Evolutionary conservation across 2,113 vertebrate species (phyloP).

Genomic region (Anseranas semipalmata): DNA sequence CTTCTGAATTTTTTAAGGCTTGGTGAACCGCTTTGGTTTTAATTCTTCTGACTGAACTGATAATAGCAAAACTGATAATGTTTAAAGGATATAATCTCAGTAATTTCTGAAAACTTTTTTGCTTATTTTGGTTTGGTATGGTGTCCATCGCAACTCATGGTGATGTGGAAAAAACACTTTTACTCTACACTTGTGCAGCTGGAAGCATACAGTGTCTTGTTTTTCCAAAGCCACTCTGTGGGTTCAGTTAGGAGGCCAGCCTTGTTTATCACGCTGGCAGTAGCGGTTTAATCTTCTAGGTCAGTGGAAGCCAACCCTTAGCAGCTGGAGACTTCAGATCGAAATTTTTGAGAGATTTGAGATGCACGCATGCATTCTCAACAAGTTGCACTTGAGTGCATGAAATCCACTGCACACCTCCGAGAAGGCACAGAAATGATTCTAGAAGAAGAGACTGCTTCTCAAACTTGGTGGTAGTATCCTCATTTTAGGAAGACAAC

Average conservation of each 20-base stretch:
- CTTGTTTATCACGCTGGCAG: not conserved
- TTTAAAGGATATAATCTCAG: not conserved
- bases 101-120: not conserved
- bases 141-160: not conserved
- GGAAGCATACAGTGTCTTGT: not conserved
- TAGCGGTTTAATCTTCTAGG: conserved; percentile 38
- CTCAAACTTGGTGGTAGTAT: not conserved
- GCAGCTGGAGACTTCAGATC: not conserved
- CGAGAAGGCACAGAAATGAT: not conserved
- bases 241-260: conserved; percentile 4
- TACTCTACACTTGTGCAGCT: not conserved
- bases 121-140: not conserved
- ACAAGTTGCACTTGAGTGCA: not conserved
- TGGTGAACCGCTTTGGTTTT: not conserved
- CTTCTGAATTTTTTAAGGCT: not conserved
- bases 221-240: not conserved
- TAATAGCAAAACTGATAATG: not conserved
- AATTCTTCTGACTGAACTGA: not conserved
- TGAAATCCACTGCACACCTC: not conserved
- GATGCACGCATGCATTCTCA: not conserved
- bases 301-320: conserved; percentile 16
- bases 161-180: not conserved
- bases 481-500: not conserved
- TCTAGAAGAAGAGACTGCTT: not conserved
- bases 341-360: conserved; percentile 35